Conservation (phyloP, 2,888 invertebrate species). For the Byasa hedistus region DNA sequence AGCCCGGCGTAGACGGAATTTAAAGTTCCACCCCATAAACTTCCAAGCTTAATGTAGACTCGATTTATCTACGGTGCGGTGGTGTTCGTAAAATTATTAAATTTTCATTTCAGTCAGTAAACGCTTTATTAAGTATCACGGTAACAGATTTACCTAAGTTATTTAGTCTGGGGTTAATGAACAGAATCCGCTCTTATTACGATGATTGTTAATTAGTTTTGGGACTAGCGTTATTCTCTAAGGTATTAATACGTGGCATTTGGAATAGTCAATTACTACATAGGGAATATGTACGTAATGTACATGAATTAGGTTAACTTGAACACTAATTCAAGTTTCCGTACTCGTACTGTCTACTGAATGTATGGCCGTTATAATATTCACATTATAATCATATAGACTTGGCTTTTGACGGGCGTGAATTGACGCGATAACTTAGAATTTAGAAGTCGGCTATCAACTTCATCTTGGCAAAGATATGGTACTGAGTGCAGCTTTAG, state of each 20-base stretch:
- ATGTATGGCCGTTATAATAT: not conserved
- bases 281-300: not conserved
- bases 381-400: no score
- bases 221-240: constrained; percentile 9
- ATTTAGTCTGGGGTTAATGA: constrained; percentile 4
- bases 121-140: constrained; percentile 3
- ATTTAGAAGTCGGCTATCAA: no score
- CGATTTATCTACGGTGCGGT: constrained; percentile 25
- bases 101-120: constrained; percentile 19
- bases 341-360: not conserved
- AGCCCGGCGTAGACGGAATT: constrained; percentile 28
- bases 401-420: no score
- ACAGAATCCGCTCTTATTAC: constrained; percentile 13
- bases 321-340: not conserved
- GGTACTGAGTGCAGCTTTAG: no score
- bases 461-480: no score
- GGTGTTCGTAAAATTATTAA: constrained; percentile 21
- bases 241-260: constrained; percentile 12
- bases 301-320: not conserved
- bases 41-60: constrained; percentile 25
- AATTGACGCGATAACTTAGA: no score
- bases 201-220: constrained; percentile 21
- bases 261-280: constrained; percentile 11
- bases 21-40: constrained; percentile 31
- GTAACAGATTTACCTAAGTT: constrained; percentile 7